Evolutionary conservation across 1,140 invertebrate genomes (phyloP).

Genomic region (Meloidogyne chitwoodi): DNA sequence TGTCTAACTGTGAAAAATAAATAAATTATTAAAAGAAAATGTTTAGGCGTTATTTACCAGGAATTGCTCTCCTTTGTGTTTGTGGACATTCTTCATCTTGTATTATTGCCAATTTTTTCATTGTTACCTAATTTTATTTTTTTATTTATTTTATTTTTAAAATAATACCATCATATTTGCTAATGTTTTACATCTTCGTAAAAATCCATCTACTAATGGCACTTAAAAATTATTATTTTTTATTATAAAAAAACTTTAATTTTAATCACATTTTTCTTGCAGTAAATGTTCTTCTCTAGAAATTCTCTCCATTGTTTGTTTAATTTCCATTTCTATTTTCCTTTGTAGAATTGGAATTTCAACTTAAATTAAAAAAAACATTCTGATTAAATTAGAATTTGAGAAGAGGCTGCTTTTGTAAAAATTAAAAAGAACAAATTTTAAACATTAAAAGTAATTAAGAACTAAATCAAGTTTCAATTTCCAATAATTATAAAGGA

Average conservation of each 20-base stretch:
- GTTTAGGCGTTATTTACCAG: neutral
- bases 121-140: conserved; percentile 45
- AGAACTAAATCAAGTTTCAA: too few species aligned
- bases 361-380: too few species aligned
- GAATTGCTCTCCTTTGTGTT: conserved; percentile 1
- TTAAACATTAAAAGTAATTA: too few species aligned
- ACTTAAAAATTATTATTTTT: neutral
- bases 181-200: conserved; percentile 50
- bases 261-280: conserved; percentile 30
- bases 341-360: conserved; percentile 44
- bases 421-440: neutral
- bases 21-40: neutral
- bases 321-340: conserved; percentile 41
- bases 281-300: conserved; percentile 48
- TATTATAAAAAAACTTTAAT: neutral
- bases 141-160: neutral
- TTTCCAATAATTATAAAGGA: too few species aligned
- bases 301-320: conserved; percentile 48
- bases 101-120: conserved; percentile 59
- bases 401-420: neutral
- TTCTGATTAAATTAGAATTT: too few species aligned
- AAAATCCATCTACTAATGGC: conserved; percentile 39
- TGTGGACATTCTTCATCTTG: conserved; percentile 35
- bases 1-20: neutral
- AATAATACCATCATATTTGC: conserved; percentile 44